A percentile compares a stretch with the other conserved stretches of the same genome.
Evolutionary conservation across 2,113 vertebrate genomes (phyloP).

Genomic region (Nesogale talazaci): DNA sequence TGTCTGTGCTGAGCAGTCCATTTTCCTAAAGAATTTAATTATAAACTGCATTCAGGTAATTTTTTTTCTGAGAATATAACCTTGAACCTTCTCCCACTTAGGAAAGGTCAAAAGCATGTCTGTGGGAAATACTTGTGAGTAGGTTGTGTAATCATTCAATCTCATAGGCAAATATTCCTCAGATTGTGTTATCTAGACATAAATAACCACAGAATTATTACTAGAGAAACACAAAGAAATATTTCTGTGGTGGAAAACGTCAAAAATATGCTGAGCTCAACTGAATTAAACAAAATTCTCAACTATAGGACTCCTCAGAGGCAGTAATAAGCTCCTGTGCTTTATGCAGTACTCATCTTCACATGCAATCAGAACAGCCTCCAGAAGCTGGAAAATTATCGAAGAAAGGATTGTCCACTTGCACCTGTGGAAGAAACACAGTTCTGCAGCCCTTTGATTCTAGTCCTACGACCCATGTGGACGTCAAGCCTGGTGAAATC

Average conservation of each 20-base stretch:
- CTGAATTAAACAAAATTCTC: background rate
- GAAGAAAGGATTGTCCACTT: background rate
- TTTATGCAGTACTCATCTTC: background rate
- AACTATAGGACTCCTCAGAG: background rate
- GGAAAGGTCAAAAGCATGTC: conserved; percentile 39
- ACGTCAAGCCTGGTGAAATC: no score
- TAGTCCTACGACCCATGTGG: background rate
- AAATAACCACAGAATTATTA: background rate
- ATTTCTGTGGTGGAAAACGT: background rate
- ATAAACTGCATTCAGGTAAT: background rate
- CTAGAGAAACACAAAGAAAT: background rate
- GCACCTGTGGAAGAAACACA: background rate
- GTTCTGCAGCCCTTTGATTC: background rate
- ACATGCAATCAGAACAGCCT: background rate
- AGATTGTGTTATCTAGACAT: background rate
- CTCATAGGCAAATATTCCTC: background rate
- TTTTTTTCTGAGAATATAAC: conserved; percentile 1
- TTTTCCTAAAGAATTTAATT: background rate
- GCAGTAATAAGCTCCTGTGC: background rate
- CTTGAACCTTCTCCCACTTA: background rate
- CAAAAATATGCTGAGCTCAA: background rate
- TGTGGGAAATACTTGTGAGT: background rate
- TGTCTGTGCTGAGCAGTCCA: background rate
- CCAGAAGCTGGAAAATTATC: background rate
- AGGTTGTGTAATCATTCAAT: background rate